These are phyloP conservation scores for Riparia riparia DNA, from an alignment of 2,113 vertebrate genomes.

Conservation along the genomic window DNA sequence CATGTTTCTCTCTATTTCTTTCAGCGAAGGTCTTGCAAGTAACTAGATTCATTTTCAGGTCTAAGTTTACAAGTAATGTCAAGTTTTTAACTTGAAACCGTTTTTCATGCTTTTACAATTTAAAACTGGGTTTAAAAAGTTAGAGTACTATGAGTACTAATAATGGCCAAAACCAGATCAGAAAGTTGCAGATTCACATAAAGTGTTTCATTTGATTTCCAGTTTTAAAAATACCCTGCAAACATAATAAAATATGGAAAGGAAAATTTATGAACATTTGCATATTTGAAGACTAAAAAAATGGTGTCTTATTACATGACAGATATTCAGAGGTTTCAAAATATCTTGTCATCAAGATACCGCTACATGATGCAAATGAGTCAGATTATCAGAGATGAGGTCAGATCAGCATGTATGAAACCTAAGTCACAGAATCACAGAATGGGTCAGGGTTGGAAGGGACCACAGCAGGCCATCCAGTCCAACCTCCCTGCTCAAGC, in stretches of 20 bases:
- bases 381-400: not conserved
- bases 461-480: not conserved
- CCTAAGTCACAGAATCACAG: not conserved
- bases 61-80: not conserved
- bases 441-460: not conserved
- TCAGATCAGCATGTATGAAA: not conserved
- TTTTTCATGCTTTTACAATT: not conserved
- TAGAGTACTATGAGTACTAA: not conserved
- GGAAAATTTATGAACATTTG: not conserved
- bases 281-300: not conserved
- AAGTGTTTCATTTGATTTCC: not conserved
- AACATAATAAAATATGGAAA: not conserved
- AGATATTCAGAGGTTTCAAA: not conserved
- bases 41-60: not conserved
- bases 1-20: not conserved
- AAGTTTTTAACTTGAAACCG: not conserved
- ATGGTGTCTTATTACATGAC: not conserved
- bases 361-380: not conserved
- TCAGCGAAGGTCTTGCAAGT: not conserved
- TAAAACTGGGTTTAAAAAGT: not conserved
- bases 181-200: fast-evolving
- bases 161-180: not conserved
- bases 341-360: not conserved
- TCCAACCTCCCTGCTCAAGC: not conserved
- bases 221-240: not conserved